Conservation (phyloP, 2,797 vertebrate genomes). For the Phylloscopus collybita region DNA sequence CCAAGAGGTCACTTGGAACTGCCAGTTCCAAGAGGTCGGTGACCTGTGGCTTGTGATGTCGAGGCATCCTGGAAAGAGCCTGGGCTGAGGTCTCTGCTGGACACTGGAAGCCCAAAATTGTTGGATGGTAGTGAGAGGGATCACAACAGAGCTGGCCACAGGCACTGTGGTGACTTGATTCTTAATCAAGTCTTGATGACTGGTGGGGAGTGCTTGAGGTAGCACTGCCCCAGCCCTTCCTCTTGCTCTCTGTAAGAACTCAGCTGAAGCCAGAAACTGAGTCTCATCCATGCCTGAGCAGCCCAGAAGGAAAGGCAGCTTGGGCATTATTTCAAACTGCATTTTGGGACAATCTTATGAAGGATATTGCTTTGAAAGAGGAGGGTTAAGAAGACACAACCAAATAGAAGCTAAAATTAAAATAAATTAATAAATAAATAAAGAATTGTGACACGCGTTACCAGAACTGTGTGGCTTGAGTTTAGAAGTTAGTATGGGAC, state of each 20-base stretch:
- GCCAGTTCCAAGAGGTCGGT: accelerated
- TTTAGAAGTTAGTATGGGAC: background rate
- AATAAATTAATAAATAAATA: too few species aligned
- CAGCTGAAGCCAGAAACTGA: background rate
- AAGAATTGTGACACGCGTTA: background rate
- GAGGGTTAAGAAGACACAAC: background rate
- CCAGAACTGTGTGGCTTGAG: background rate
- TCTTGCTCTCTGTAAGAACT: background rate
- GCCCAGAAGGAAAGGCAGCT: background rate
- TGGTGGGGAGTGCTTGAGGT: background rate
- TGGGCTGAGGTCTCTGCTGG: background rate
- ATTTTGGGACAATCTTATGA: accelerated
- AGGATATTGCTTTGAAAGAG: background rate
- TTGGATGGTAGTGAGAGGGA: background rate
- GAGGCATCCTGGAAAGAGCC: background rate
- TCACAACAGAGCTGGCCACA: background rate
- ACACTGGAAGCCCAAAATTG: background rate
- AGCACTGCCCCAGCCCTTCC: background rate
- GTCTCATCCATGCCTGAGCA: background rate
- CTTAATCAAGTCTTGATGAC: too few species aligned
- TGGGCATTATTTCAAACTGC: background rate
- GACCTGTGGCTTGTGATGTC: background rate
- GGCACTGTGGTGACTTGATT: background rate
- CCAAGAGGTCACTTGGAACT: background rate
- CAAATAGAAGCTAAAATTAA: background rate